Evolutionary conservation across 2,888 invertebrate species (phyloP).

Genomic region (Noctua fimbriata): DNA sequence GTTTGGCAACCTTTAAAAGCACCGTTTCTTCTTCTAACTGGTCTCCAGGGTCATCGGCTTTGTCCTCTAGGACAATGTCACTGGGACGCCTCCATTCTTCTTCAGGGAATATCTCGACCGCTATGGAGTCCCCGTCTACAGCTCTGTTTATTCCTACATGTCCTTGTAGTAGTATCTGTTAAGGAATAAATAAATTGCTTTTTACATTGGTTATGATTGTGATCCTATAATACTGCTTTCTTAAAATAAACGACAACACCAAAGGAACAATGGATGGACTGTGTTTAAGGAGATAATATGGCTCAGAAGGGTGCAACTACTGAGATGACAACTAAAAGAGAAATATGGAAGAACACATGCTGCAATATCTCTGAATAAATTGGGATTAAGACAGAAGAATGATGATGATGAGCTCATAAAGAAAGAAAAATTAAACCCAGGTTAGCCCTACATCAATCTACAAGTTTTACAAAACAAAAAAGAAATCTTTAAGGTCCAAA

Average conservation of each 20-base stretch:
- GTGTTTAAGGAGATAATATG: background rate
- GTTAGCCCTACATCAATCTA: background rate
- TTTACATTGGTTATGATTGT: background rate
- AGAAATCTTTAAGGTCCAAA: background rate
- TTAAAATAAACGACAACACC: background rate
- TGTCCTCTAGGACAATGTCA: constrained; percentile 95
- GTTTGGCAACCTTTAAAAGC: constrained; percentile 77
- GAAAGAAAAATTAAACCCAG: background rate
- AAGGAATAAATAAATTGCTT: background rate
- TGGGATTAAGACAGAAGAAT: background rate
- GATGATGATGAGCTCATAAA: background rate
- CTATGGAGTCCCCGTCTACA: constrained; percentile 98
- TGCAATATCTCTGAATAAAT: background rate
- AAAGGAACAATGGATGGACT: background rate
- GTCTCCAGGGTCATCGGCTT: constrained; percentile 93
- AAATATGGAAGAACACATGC: background rate
- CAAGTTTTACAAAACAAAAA: background rate
- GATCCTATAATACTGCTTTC: background rate
- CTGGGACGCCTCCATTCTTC: constrained; percentile 97
- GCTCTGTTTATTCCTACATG: constrained; percentile 96
- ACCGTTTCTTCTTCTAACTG: constrained; percentile 91
- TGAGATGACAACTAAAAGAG: background rate
- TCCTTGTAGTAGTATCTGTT: constrained; percentile 95
- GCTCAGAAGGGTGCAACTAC: background rate
- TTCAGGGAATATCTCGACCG: constrained; percentile 96